Percentiles rank a stretch among this genome's conserved stretches.
Conservation (phyloP, 2,888 invertebrate species). For the Tanypteryx hageni region DNA sequence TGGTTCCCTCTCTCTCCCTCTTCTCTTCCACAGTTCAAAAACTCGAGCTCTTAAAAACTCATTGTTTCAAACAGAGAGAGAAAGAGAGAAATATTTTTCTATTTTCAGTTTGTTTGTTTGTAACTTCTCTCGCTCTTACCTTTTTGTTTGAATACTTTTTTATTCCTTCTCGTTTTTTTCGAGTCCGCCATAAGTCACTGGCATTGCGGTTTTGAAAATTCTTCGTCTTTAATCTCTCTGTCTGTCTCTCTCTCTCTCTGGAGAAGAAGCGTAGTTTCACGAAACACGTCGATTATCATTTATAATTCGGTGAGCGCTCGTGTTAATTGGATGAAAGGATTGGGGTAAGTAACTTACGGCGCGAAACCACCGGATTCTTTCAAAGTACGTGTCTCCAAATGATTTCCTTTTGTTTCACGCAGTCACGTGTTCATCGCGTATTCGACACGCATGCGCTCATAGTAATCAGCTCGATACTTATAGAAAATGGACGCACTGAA, state of each 20-base stretch:
- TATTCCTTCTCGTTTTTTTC: background rate
- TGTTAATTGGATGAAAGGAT: background rate
- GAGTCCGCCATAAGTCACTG: background rate
- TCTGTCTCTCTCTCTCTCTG: no score
- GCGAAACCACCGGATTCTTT: no score
- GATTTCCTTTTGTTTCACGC: no score
- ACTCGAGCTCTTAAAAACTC: conserved; percentile 25
- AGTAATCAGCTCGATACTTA: no score
- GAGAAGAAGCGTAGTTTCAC: background rate
- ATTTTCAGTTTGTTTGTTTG: background rate
- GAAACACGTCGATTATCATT: conserved; percentile 1
- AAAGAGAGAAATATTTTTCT: background rate
- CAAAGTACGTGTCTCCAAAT: no score
- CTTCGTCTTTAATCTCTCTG: background rate
- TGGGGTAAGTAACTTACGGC: no score
- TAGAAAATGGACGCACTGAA: no score
- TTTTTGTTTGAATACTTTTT: background rate
- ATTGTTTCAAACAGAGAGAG: background rate
- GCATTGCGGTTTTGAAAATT: background rate
- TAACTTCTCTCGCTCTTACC: background rate
- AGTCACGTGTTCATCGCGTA: no score
- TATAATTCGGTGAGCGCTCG: background rate
- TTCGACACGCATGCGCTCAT: no score
- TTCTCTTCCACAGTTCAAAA: background rate
- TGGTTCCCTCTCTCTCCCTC: background rate